These are phyloP conservation scores for Percopsis omiscomaycus DNA, from an alignment of 2,797 vertebrate genomes.

Conservation along the genomic window DNA sequence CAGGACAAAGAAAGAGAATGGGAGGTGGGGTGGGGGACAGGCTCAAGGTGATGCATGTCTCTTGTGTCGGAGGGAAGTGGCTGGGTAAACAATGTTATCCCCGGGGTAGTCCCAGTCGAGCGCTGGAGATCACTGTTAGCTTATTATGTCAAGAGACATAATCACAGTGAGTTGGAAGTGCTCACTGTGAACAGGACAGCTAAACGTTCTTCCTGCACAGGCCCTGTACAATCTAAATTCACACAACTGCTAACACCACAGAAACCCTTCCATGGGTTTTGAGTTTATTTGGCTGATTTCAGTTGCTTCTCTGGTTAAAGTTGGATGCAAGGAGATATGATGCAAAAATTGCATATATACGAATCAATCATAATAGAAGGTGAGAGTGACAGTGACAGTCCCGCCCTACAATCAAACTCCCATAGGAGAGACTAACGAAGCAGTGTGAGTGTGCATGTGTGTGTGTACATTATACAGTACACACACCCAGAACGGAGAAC, in stretches of 20 bases:
- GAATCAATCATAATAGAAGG: neutral
- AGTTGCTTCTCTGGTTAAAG: too few relatives aligned
- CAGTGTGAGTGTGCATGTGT: constrained; percentile 32
- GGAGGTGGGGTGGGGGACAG: constrained; percentile 11
- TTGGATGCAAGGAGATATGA: too few relatives aligned
- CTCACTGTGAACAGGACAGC: too few relatives aligned
- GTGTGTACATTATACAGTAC: constrained; percentile 27
- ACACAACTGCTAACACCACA: too few relatives aligned
- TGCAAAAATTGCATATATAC: too few relatives aligned
- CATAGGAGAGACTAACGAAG: too few relatives aligned
- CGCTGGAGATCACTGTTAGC: constrained; percentile 58
- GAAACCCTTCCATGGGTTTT: too few relatives aligned
- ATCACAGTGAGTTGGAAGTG: neutral
- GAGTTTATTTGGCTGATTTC: too few relatives aligned
- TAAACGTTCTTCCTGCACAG: too few relatives aligned
- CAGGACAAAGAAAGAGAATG: constrained; percentile 13
- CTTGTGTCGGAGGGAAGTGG: constrained; percentile 50
- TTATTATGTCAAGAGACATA: constrained; percentile 57
- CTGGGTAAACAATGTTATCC: constrained; percentile 64
- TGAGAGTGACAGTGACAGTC: constrained; percentile 3
- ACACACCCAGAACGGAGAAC: too few relatives aligned
- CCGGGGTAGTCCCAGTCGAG: constrained; percentile 52
- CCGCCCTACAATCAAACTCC: too few relatives aligned
- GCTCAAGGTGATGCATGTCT: constrained; percentile 67
- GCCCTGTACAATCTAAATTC: too few relatives aligned